Percentiles rank a stretch among this genome's conserved stretches.
Conservation (phyloP, 92 coral and sea anemone genomes). For the Parazoanthus darwini region DNA sequence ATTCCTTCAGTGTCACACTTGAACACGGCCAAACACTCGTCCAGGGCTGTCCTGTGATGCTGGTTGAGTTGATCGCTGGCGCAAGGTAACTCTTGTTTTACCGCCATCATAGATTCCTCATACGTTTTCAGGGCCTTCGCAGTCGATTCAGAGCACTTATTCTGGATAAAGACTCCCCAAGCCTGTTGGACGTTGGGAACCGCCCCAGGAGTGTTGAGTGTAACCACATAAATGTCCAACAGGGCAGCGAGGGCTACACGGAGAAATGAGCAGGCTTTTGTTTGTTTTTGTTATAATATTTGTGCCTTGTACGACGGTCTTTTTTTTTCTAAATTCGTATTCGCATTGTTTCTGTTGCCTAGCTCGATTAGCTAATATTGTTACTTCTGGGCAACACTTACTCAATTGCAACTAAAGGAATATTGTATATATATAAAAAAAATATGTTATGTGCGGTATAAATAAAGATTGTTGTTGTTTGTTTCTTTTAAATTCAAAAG, state of each 20-base stretch:
- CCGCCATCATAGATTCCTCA: constrained; percentile 48
- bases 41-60: constrained; percentile 47
- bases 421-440: too few relatives aligned
- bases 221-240: constrained; percentile 61
- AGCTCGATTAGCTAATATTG: too few relatives aligned
- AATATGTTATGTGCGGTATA: too few relatives aligned
- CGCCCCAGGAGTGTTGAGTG: constrained; percentile 75
- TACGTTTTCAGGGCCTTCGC: constrained; percentile 42
- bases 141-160: constrained; percentile 50
- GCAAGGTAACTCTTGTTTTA: constrained; percentile 50
- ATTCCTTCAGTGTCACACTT: constrained; percentile 54
- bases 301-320: too few relatives aligned
- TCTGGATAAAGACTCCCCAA: constrained; percentile 67
- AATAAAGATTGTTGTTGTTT: too few relatives aligned
- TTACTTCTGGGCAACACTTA: too few relatives aligned
- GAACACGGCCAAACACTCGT: constrained; percentile 41
- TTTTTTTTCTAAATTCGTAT: too few relatives aligned
- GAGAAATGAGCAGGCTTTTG: neutral
- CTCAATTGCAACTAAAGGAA: too few relatives aligned
- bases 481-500: too few relatives aligned
- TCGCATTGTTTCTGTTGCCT: too few relatives aligned
- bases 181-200: constrained; percentile 75
- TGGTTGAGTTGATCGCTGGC: constrained; percentile 47
- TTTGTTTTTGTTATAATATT: too few relatives aligned
- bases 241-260: constrained; percentile 65